Conservation (phyloP, 2,113 vertebrate genomes). For the Vimba vimba region DNA sequence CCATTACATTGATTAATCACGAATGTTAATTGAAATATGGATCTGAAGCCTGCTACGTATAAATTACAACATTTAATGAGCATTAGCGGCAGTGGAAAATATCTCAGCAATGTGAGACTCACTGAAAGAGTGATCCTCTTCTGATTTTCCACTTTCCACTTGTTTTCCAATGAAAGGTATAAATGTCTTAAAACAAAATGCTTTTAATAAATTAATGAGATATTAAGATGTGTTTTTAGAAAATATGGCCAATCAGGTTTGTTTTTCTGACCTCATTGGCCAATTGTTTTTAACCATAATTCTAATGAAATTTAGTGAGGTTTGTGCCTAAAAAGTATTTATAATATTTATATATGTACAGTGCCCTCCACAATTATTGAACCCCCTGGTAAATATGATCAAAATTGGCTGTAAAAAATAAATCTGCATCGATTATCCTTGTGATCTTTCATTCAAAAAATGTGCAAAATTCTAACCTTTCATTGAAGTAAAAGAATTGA, state of each 20-base stretch:
- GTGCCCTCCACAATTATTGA: too few species aligned
- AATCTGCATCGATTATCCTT: too few species aligned
- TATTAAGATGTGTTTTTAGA: background rate
- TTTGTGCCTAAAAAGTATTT: background rate
- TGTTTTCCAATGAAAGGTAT: background rate
- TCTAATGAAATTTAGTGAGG: background rate
- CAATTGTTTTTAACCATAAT: background rate
- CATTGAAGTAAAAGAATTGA: too few species aligned
- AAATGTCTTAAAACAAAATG: background rate
- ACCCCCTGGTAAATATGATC: too few species aligned
- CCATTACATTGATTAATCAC: conserved; percentile 47
- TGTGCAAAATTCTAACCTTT: too few species aligned
- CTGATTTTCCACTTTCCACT: background rate
- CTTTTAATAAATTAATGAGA: background rate
- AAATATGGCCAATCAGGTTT: background rate
- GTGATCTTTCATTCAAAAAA: too few species aligned
- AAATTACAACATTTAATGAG: conserved; percentile 36
- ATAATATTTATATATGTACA: too few species aligned
- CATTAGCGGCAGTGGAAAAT: conserved; percentile 13
- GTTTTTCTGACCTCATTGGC: background rate
- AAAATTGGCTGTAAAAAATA: too few species aligned
- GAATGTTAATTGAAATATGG: conserved; percentile 45
- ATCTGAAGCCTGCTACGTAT: conserved; percentile 30
- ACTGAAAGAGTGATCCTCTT: background rate
- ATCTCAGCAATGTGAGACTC: background rate